These are phyloP conservation scores for Scopus umbretta DNA, from an alignment of 2,113 vertebrate genomes.

Conservation along the genomic window DNA sequence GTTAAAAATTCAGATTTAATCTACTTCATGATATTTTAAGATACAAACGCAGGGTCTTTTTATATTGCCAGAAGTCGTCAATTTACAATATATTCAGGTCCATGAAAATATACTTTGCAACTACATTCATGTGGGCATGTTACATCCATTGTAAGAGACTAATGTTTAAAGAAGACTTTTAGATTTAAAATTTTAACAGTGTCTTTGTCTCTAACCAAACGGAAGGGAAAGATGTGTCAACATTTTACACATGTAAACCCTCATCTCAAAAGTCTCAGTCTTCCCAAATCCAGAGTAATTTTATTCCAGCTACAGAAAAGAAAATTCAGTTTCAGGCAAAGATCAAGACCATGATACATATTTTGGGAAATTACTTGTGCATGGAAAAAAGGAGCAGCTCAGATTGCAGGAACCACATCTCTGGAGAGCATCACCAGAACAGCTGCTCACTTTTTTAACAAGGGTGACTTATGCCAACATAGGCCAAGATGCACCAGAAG, in stretches of 20 bases:
- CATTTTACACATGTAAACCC: background rate
- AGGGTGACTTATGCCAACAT: background rate
- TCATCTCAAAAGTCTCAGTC: background rate
- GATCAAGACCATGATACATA: slow-evolving; percentile 16
- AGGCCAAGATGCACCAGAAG: background rate
- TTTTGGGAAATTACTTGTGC: slow-evolving; percentile 3
- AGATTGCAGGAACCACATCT: slow-evolving; percentile 1
- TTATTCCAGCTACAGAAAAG: background rate
- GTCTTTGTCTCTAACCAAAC: background rate
- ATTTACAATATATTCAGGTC: background rate
- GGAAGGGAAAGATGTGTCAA: background rate
- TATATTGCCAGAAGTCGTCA: background rate
- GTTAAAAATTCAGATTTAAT: background rate
- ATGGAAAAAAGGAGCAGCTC: slow-evolving; percentile 16
- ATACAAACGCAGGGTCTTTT: background rate
- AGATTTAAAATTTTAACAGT: background rate
- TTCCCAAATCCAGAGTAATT: background rate
- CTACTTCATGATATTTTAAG: background rate
- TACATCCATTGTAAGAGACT: background rate
- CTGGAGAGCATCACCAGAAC: slow-evolving; percentile 8
- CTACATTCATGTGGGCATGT: background rate
- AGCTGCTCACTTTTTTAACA: background rate
- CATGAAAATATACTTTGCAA: background rate
- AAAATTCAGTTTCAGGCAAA: slow-evolving; percentile 20
- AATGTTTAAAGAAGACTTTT: background rate